Conservation (phyloP, 1,140 invertebrate species). For the Bombyx mori region ASM3026992v2 NC_085131.1:5211001-5211500, state of each 20-base stretch:
- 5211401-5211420: constrained; percentile 49
- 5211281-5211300: constrained; percentile 26
- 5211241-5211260: constrained; percentile 14
- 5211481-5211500: constrained; percentile 12
- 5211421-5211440: constrained; percentile 26
- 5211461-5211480: constrained; percentile 8
- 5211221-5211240: constrained; percentile 25
- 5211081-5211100: constrained; percentile 6
- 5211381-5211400: constrained; percentile 40
- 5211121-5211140: constrained; percentile 3
- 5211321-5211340: constrained; percentile 22
- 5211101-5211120: constrained; percentile 1
- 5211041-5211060: too few relatives aligned
- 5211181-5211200: constrained; percentile 18
- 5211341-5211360: constrained; percentile 39
- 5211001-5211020: too few relatives aligned
- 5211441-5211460: too few relatives aligned
- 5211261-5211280: constrained; percentile 20
- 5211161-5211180: constrained; percentile 12
- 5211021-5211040: too few relatives aligned
- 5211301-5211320: constrained; percentile 42
- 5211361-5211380: constrained; percentile 43
- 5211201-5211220: constrained; percentile 18
- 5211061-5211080: too few relatives aligned
- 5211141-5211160: not conserved